Evolutionary conservation across 2,888 invertebrate species (phyloP), one percentile per base, ranked within the genome.

Genomic region (Elmis aenea): DNA sequence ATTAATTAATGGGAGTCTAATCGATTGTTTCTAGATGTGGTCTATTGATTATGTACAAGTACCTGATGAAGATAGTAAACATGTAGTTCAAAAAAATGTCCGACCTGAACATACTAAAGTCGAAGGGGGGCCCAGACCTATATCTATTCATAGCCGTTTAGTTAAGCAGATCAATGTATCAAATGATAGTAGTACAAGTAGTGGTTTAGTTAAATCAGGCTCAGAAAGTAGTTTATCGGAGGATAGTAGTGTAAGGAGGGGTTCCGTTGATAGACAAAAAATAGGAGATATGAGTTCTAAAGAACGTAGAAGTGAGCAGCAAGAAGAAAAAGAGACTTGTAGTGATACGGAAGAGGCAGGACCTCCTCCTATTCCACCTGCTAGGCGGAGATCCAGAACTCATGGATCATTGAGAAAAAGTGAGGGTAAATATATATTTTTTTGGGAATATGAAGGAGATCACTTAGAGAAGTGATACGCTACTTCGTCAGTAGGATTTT

Each of bases 11-110:
- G n/a, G n/a, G n/a, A n/a, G n/a, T n/a, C n/a, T n/a, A n/a, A n/a
- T n/a, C n/a, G 5, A n/a, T n/a, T n/a, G n/a, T n/a, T n/a, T 56
- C 5, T 61, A 92, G 90, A 94, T 96, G 94, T 96, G 95, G 94
- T 92, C 93, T 5, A 79, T 95, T 59, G 93, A 94, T 66, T 93
- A 93, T 64, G 83, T 91, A 26, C 89, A 91, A 73, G 84, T 88
- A 27, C 85, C 86, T 20, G 75, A 76, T 44, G 79, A 81, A 47
- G 20, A 27, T 33, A 13, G 16, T 12, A 52, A 50, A 33, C 62
- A 55, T 28, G 45, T 60, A 3, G 45, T 60, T 0, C 53, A 61
- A 20, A 66, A 66, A 51, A 62, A 64, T 30, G 66, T 64, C 45
- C 48, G 51, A 42, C 18, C 12, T 11, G 45, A 43, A 23, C 9